Conservation (phyloP, 2,888 invertebrate species). For the Mythimna pallens region DNA sequence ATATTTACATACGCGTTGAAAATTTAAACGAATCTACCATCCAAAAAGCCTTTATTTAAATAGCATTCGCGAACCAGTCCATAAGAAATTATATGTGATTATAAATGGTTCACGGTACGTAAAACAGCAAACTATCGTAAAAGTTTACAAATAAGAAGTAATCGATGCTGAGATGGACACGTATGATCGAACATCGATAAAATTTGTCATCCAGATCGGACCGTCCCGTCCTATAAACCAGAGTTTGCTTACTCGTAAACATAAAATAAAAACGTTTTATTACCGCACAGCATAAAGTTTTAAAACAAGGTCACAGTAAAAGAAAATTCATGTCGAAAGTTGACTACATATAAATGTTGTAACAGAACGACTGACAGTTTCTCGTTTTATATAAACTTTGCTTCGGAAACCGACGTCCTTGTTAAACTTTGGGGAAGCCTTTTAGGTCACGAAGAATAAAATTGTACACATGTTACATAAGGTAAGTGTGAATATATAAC, state of each 20-base stretch:
- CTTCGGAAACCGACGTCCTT: conserved; percentile 76
- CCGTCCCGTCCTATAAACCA: conserved; percentile 71
- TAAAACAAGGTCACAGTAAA: conserved; percentile 79
- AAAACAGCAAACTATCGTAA: background rate
- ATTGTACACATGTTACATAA: conserved; percentile 59
- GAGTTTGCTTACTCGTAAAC: conserved; percentile 79
- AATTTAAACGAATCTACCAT: conserved; percentile 41
- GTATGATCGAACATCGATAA: conserved; percentile 76
- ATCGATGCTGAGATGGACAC: conserved; percentile 57
- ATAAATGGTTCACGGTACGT: conserved; percentile 18
- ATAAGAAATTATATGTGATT: conserved; percentile 12
- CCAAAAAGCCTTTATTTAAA: conserved; percentile 24
- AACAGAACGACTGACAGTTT: conserved; percentile 76
- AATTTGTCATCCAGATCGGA: conserved; percentile 74
- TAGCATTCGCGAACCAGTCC: conserved; percentile 22
- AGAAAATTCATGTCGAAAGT: conserved; percentile 80
- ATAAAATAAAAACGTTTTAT: conserved; percentile 82
- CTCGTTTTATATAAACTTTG: conserved; percentile 79
- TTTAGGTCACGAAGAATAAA: conserved; percentile 79
- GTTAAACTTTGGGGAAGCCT: conserved; percentile 79
- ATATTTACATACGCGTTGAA: conserved; percentile 24
- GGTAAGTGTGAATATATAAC: conserved; percentile 35
- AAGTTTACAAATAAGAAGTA: conserved; percentile 14
- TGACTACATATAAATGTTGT: conserved; percentile 72
- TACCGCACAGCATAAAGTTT: conserved; percentile 78